Conservation (phyloP, 2,797 vertebrate species). For the Arctocebus calabarensis region DNA sequence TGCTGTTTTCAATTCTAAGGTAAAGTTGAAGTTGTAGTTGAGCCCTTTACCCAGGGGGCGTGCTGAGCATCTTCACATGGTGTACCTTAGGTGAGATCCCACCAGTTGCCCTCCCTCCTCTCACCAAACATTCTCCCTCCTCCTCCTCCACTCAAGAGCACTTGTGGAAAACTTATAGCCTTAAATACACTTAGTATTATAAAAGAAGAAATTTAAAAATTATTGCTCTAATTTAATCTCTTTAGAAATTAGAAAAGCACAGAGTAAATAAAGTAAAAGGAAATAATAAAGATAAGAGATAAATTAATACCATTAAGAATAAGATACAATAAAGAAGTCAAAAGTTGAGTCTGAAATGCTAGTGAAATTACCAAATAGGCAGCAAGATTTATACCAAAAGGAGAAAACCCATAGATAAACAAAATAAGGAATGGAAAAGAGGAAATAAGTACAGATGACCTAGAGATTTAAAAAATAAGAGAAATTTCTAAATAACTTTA, state of each 20-base stretch:
- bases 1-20: no score
- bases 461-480: conserved; percentile 14
- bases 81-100: no score
- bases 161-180: neutral
- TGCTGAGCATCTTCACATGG: no score
- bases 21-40: no score
- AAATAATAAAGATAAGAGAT: conserved; percentile 22
- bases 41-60: no score
- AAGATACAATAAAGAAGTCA: neutral
- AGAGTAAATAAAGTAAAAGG: neutral
- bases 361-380: conserved; percentile 19
- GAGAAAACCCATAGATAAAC: neutral
- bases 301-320: conserved; percentile 27
- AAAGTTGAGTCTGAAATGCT: neutral
- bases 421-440: neutral
- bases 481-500: conserved; percentile 30
- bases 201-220: neutral
- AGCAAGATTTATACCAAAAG: conserved; percentile 1
- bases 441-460: neutral
- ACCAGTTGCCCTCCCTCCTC: no score
- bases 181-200: neutral
- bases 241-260: conserved; percentile 28
- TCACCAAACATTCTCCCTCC: no score
- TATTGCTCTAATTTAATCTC: neutral
- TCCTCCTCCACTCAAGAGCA: neutral